phyloP scores from a whole-genome alignment of 2,888 invertebrate genomes.

The Mylabris sibirica region DNA sequence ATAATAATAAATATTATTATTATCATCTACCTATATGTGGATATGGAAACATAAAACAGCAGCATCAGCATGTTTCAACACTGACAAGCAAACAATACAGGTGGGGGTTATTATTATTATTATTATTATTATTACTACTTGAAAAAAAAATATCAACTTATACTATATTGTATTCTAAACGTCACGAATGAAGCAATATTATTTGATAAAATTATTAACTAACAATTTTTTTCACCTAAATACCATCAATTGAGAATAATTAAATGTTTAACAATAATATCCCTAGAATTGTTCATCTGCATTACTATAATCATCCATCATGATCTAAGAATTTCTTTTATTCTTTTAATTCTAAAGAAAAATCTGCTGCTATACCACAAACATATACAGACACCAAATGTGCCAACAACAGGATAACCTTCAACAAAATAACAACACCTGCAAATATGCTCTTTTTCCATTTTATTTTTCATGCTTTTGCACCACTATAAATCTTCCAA shows the following conservation, averaged over 20 bases:
- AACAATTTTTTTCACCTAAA: background rate
- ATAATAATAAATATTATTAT: too few relatives aligned
- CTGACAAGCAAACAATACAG: constrained; percentile 21
- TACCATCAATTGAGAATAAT: background rate
- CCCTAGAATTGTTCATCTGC: background rate
- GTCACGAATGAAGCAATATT: constrained; percentile 3
- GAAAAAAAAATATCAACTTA: constrained; percentile 37
- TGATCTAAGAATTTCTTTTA: background rate
- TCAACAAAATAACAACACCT: constrained; percentile 2
- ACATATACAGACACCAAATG: background rate
- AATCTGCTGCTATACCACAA: background rate
- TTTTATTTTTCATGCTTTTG: constrained; percentile 2
- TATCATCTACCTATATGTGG: constrained; percentile 6
- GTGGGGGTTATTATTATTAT: constrained; percentile 30
- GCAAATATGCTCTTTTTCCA: background rate
- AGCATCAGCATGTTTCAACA: constrained; percentile 41
- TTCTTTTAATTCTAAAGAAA: background rate
- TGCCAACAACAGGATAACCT: constrained; percentile 5
- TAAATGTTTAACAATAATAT: too few relatives aligned
- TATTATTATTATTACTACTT: constrained; percentile 18
- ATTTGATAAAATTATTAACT: background rate
- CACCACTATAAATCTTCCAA: background rate
- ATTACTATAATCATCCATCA: background rate
- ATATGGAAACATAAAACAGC: constrained; percentile 21
- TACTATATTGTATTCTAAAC: constrained; percentile 13